Evolutionary conservation across 2,113 vertebrate genomes (phyloP), one percentile per base, ranked within the genome.

Genomic region (Catagonus wagneri): DNA sequence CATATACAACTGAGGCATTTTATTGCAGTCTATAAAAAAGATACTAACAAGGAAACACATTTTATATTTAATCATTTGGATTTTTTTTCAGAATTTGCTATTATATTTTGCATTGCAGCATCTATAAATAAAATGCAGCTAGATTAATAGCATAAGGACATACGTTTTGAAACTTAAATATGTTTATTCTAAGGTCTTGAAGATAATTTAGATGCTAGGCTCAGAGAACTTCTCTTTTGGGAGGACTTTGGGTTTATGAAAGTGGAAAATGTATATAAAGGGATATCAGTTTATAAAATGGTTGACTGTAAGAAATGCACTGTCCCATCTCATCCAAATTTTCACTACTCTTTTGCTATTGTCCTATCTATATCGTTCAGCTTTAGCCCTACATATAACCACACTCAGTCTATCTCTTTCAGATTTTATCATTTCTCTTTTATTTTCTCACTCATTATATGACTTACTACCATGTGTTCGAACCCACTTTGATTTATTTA

Each of bases 301-400:
- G 3, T 19, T 61, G 1, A 4, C 0, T 16, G 0, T 17, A 19
- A 60, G 74, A 74, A 65, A 89, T 12, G 27, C 3, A 20, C 1
- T 83, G 3, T 32, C 22, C 14, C 27, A 29, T 58, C 14, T 76
- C 15, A 50, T 56, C 29, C 6, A 44, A 25, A 1, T 12, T 52
- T 74, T 83, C 34, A 32, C 2, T 11, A 39, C 1, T 54, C 1
- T 1, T 86, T 63, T 90, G 9, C 50, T 87, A 7, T 63, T 7
- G 61, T 17, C 7, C 50, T 60, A 25, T 32, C 58, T 65, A 16
- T 3, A 80, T 66, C 23, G 66, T 94, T 52, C 66, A n/a, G 1
- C 7, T 66, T 81, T 54, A 50, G 34, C 4, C 15, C 22, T 34
- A n/a, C 8, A 2, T 68, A 54, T 14, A 61, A 14, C 22, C 63